These are phyloP conservation scores for Hoplostethus atlanticus DNA, from an alignment of 2,797 vertebrate species.

Conservation along the genomic window DNA sequence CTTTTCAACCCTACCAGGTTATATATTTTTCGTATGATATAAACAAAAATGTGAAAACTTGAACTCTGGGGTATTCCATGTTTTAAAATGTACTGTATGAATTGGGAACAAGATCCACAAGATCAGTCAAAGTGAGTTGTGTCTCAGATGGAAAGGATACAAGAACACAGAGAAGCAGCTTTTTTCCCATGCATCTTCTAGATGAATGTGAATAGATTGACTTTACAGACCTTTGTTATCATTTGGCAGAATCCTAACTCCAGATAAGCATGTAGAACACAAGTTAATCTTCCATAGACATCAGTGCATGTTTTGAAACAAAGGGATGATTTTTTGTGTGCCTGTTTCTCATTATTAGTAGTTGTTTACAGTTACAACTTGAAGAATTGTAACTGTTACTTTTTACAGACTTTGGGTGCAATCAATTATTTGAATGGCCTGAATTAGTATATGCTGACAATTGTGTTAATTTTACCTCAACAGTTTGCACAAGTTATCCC, in stretches of 20 bases:
- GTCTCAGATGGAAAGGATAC: conserved; percentile 4
- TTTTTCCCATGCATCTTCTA: conserved; percentile 41
- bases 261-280: conserved; percentile 66
- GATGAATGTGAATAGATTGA: conserved; percentile 44
- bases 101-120: conserved; percentile 25
- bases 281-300: conserved; percentile 51
- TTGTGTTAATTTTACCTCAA: conserved; percentile 49
- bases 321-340: conserved; percentile 64
- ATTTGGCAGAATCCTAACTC: conserved; percentile 45
- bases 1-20: conserved; percentile 44
- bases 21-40: conserved; percentile 61
- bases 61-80: conserved; percentile 46
- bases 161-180: conserved; percentile 23
- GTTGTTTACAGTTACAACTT: conserved; percentile 57
- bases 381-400: conserved; percentile 28
- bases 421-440: conserved; percentile 61
- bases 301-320: conserved; percentile 73
- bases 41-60: conserved; percentile 59
- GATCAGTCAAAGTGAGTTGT: background rate
- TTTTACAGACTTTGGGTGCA: conserved; percentile 37
- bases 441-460: conserved; percentile 27
- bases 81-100: conserved; percentile 35
- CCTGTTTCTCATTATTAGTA: conserved; percentile 65
- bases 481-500: conserved; percentile 58
- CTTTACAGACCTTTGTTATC: conserved; percentile 44